These are phyloP conservation scores for Petrocephalus schoutedeni DNA, from an alignment of 2,797 vertebrate genomes.

Conservation along the genomic window DNA sequence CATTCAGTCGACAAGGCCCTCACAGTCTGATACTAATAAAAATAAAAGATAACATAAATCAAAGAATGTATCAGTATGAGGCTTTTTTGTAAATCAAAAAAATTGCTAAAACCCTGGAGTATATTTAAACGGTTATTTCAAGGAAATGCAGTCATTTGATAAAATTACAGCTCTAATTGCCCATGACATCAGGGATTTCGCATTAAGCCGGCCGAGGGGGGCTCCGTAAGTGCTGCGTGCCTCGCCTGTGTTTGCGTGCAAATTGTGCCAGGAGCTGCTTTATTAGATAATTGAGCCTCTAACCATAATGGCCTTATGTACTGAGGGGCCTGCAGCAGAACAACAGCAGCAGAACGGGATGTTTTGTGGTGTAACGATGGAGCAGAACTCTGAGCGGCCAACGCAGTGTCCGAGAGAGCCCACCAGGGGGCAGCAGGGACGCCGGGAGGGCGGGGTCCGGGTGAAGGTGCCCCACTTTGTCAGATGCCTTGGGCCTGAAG, in stretches of 20 bases:
- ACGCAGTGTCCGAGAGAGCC: background rate
- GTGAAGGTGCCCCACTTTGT: background rate
- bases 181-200: slow-evolving; percentile 38
- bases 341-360: background rate
- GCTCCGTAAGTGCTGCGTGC: background rate
- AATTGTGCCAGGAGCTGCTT: slow-evolving; percentile 1
- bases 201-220: slow-evolving; percentile 31
- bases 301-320: slow-evolving; percentile 11
- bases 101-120: slow-evolving; percentile 13
- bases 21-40: background rate
- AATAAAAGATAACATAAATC: background rate
- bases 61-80: background rate
- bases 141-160: slow-evolving; percentile 28
- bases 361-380: background rate
- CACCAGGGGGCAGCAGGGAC: background rate
- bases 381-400: background rate
- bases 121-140: slow-evolving; percentile 13
- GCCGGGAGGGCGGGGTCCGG: background rate
- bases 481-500: background rate
- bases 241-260: background rate
- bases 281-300: slow-evolving; percentile 24
- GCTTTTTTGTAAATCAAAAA: background rate
- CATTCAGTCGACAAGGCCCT: background rate
- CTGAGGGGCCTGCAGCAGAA: background rate
- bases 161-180: slow-evolving; percentile 28